A percentile compares a stretch with the other conserved stretches of the same genome.
Conservation (phyloP, 2,797 vertebrate genomes). For the Brachymystax lenok region DNA sequence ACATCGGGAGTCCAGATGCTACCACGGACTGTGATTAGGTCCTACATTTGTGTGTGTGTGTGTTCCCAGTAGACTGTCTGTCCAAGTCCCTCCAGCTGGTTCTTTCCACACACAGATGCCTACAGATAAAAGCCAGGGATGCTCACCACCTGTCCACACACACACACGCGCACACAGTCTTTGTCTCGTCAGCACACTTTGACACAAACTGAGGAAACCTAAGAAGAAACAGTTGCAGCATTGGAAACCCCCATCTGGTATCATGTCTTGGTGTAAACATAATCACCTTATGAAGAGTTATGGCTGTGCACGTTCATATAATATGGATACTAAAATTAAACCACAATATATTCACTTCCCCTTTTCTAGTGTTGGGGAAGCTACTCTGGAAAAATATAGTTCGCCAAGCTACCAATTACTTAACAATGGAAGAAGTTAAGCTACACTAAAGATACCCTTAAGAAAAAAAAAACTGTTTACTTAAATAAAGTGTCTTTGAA, state of each 20-base stretch:
- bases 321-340: background rate
- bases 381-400: too few species aligned
- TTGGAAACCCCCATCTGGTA: slow-evolving; percentile 6
- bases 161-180: background rate
- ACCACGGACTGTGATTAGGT: too few species aligned
- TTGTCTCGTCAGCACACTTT: slow-evolving; percentile 24
- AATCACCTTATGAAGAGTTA: background rate
- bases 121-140: slow-evolving; percentile 57
- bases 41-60: too few species aligned
- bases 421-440: too few species aligned
- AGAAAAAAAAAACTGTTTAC: too few species aligned
- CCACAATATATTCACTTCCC: background rate
- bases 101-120: slow-evolving; percentile 78
- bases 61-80: too few species aligned
- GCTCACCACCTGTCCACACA: slow-evolving; percentile 74
- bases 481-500: too few species aligned
- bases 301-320: background rate
- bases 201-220: slow-evolving; percentile 28
- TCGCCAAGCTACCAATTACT: too few species aligned
- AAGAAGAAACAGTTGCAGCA: slow-evolving; percentile 9
- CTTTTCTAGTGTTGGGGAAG: too few species aligned
- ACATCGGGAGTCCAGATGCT: too few species aligned
- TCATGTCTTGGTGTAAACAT: slow-evolving; percentile 11
- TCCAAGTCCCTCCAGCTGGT: slow-evolving; percentile 74
- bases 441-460: too few species aligned